Percentiles rank a stretch among this genome's conserved stretches.
Conservation (phyloP, 1,140 invertebrate genomes). For the Bombus polaris region DNA sequence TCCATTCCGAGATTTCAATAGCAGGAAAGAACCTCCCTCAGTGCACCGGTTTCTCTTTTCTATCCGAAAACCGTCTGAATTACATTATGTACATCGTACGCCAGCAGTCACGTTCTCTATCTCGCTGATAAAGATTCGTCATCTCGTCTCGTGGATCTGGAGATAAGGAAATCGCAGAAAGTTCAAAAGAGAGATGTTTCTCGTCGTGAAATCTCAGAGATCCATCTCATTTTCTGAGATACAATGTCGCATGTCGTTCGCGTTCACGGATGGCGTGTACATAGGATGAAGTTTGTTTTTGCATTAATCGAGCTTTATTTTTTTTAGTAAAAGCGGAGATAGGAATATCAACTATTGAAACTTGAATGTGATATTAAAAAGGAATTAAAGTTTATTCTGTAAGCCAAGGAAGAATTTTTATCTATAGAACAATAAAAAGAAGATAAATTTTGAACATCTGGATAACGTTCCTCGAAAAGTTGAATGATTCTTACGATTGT, state of each 20-base stretch:
- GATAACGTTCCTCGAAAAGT: no score
- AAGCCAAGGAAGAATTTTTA: neutral
- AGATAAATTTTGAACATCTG: neutral
- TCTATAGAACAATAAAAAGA: neutral
- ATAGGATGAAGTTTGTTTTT: neutral
- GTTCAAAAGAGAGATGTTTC: neutral
- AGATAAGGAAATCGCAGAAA: constrained; percentile 33
- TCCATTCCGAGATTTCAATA: constrained; percentile 63
- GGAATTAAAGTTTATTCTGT: neutral
- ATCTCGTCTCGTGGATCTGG: constrained; percentile 29
- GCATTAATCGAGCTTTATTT: neutral
- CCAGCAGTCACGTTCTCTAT: constrained; percentile 40
- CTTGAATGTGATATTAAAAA: neutral
- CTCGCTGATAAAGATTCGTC: constrained; percentile 61
- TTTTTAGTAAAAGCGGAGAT: neutral
- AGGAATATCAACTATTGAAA: neutral
- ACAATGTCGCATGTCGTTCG: neutral
- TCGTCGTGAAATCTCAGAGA: constrained; percentile 13
- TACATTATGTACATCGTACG: constrained; percentile 67
- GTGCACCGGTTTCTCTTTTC: constrained; percentile 48
- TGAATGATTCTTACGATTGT: no score
- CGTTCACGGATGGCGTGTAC: neutral
- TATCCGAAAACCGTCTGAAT: constrained; percentile 61
- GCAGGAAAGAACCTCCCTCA: constrained; percentile 60
- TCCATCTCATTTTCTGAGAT: constrained; percentile 2